Base-by-base conservation (phyloP, 2,888 invertebrate genomes). In the Calameuta idolon region DNA sequence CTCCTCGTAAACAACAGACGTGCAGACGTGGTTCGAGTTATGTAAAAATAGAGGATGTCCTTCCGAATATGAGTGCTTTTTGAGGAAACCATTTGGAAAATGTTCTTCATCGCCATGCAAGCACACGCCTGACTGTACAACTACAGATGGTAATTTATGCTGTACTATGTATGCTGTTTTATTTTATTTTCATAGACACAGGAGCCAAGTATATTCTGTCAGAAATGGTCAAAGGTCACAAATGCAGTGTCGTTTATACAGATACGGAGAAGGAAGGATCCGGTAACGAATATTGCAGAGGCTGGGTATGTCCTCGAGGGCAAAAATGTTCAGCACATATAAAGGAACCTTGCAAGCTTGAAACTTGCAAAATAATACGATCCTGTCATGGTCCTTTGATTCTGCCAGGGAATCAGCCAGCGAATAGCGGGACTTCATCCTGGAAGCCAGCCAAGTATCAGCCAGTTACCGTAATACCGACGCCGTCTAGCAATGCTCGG, bases 41-140 rank as follows among this genome's bases (percentile, higher is more conserved):
- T 90, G 90, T 75, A 85, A 81, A 80, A 76, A 33, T 74, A 74
- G 88, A 11, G 87, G 88, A 15, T 90, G 90, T 77, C 80, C 82
- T 1, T 90, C 90, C 1, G 85, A 89, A 73, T 81, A 86, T 71
- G 87, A 90, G 34, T 90, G 90, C 75, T 90, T 90, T 31, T 76
- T 90, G 9, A 83, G 90, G 40, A 85, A 79, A 80, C 85, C 89
- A 1, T 76, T 77, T 3, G 74, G 78, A 0, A 79, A 82, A 68
- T 90, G 90, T 74, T 30, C n/a, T 1, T 35, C 71, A 11, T 69
- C 83, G 11, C 73, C 78, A 12, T 89, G 90, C 69, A 83, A 80
- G 30, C 86, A 88, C 69, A 81, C 81, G 1, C 85, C 89, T 11
- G 89, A 89, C 75, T 90, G 90, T 69, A 77, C 81, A 4, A 75